These are phyloP conservation scores for Sphenopsis melanotis DNA, from an alignment of 2,797 vertebrate genomes.

Conservation along the genomic window DNA sequence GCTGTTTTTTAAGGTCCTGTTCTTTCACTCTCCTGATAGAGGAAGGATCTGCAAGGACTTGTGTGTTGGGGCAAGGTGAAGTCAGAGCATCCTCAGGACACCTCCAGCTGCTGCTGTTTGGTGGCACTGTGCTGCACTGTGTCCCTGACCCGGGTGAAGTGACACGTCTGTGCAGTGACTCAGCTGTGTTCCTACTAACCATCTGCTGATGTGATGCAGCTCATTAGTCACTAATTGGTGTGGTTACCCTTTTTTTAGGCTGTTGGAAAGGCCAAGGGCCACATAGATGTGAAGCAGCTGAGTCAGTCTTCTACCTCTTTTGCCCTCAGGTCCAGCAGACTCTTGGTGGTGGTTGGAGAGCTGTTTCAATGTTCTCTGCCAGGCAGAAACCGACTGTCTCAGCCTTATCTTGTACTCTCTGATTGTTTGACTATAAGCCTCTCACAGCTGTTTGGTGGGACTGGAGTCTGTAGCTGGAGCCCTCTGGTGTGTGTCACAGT, in stretches of 20 bases:
- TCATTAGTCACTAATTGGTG: conserved; percentile 37
- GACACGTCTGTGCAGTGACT: neutral
- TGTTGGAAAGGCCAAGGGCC: conserved; percentile 7
- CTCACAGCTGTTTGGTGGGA: neutral
- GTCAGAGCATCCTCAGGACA: neutral
- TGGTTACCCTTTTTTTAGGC: neutral
- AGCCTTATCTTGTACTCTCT: neutral
- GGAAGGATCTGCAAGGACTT: neutral
- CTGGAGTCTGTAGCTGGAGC: neutral
- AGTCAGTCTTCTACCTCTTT: neutral
- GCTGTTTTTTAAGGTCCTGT: neutral
- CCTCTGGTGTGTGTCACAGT: neutral
- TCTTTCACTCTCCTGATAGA: neutral
- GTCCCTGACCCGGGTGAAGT: neutral
- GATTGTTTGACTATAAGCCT: neutral
- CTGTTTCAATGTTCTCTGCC: neutral
- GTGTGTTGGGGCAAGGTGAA: neutral
- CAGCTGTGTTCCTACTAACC: neutral
- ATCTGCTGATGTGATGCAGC: neutral
- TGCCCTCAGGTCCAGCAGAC: neutral
- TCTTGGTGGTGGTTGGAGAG: neutral
- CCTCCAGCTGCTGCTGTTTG: neutral
- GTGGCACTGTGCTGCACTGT: neutral
- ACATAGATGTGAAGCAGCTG: neutral
- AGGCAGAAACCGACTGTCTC: neutral